Evolutionary conservation across 2,797 vertebrate species (phyloP), one percentile per base, ranked within the genome.

Genomic region (Sternarchorhynchus goeldii): DNA sequence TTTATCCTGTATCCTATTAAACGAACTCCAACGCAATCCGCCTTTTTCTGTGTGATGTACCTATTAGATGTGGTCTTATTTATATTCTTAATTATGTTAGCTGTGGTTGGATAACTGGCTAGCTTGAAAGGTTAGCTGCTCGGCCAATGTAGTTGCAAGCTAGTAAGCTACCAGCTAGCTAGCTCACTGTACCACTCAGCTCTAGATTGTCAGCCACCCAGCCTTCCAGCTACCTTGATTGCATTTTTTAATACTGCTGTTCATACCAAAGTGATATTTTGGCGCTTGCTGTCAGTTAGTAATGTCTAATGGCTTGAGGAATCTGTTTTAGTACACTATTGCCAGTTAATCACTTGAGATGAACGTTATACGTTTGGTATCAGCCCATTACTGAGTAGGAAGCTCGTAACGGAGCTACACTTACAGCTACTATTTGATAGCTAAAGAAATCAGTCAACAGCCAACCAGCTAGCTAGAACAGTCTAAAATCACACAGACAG

Each of bases 241-340:
- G 74, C 68, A 74, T 81, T 72, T 83, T 80, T 68, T 18, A 68
- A 31, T 29, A 2, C 14, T 2, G 29, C 36, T 2, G 0, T 68
- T 29, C 17, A 25, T 29, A 82, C 64, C 60, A 21, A 50, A 50
- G 45, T 50, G 45, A 50, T 50, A 50, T 50, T 50, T 50, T 14
- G 45, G 82, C 79, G 81, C 10, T 86, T 82, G n/a, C 83, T 78
- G n/a, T 21, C 20, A 59, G 20, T 29, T 25, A 8, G 6, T 25
- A 25, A 6, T 21, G 20, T 0, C 17, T 14, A 0, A 6, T 0
- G 7, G 8, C 4, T 29, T 4, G 31, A 17, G 41, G 17, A 14
- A 50, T 50, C 41, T 53, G 6, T 53, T 32, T 32, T 32, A n/a
- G 25, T 2, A 0, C 67, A 25, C 45, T 25, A 45, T 67, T 25